A percentile compares a stretch with the other conserved stretches of the same genome.
These are phyloP conservation scores for Deroptyus accipitrinus DNA, from an alignment of 2,113 vertebrate genomes.

Conservation along the genomic window DNA sequence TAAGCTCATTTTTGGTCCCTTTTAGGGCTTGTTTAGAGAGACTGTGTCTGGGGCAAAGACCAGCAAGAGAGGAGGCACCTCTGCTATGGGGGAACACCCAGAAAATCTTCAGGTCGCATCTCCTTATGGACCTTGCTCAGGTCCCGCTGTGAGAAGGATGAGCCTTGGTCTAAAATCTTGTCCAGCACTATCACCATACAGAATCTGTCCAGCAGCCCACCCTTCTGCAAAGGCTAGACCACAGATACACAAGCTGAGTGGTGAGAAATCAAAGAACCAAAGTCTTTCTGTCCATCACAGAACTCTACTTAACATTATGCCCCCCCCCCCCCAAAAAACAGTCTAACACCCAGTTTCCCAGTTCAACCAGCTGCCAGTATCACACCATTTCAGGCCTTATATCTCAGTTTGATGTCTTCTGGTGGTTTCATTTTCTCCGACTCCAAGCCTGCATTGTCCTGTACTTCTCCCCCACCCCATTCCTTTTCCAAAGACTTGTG, in stretches of 20 bases:
- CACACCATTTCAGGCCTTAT: neutral
- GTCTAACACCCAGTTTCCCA: neutral
- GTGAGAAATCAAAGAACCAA: neutral
- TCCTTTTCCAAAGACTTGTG: neutral
- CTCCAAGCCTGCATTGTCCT: neutral
- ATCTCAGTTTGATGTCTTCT: neutral
- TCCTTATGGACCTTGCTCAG: neutral
- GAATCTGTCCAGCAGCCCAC: neutral
- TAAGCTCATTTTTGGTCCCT: neutral
- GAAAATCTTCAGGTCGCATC: neutral
- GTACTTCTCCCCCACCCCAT: neutral
- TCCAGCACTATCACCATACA: accelerated
- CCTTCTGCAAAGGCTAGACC: neutral
- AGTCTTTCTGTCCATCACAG: neutral
- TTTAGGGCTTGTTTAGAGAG: neutral
- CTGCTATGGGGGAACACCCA: neutral
- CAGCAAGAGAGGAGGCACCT: neutral
- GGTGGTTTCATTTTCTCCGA: neutral
- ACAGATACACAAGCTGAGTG: neutral
- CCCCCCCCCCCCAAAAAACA: too few relatives aligned
- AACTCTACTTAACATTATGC: neutral
- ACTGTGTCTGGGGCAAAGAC: neutral
- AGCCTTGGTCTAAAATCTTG: neutral
- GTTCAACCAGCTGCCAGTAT: neutral
- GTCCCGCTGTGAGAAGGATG: neutral